These are phyloP conservation scores for Caenorhabditis inopinata DNA, from an alignment of 1,140 invertebrate genomes.

Conservation along the genomic window DNA sequence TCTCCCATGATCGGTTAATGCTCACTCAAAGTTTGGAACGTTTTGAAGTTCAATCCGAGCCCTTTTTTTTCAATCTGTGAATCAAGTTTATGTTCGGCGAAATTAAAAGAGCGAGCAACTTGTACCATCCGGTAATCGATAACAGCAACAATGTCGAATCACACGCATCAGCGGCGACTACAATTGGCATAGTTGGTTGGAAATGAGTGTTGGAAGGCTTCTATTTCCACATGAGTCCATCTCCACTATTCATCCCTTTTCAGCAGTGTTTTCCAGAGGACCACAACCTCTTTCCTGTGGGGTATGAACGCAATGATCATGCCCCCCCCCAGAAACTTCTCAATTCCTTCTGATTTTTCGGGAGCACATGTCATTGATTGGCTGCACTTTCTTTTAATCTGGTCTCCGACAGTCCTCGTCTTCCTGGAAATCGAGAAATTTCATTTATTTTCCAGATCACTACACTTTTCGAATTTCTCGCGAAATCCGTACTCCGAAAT, in stretches of 20 bases:
- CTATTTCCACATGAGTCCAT: conserved; percentile 36
- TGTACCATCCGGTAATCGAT: conserved; percentile 49
- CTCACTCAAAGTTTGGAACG: too few relatives aligned
- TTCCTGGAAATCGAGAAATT: conserved; percentile 51
- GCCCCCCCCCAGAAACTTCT: conserved; percentile 57
- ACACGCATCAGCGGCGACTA: conserved; percentile 57
- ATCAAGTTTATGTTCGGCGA: conserved; percentile 69
- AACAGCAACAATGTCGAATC: conserved; percentile 55
- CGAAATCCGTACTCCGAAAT: conserved; percentile 37
- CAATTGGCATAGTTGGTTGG: conserved; percentile 48
- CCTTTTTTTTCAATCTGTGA: conserved; percentile 70
- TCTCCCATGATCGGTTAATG: too few relatives aligned
- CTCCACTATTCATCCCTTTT: conserved; percentile 53
- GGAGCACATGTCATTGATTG: conserved; percentile 53
- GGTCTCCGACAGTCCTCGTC: conserved; percentile 46
- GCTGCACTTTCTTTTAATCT: conserved; percentile 46
- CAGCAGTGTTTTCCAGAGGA: conserved; percentile 53
- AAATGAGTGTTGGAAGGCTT: conserved; percentile 51
- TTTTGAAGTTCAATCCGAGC: too few relatives aligned
- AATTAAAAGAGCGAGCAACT: conserved; percentile 67
- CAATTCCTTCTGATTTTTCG: conserved; percentile 42
- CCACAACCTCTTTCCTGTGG: conserved; percentile 38
- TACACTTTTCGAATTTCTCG: conserved; percentile 49
- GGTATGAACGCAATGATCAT: conserved; percentile 51
- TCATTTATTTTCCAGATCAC: conserved; percentile 43